Base-by-base conservation (phyloP, 2,113 vertebrate genomes). In the Chionomys nivalis region DNA sequence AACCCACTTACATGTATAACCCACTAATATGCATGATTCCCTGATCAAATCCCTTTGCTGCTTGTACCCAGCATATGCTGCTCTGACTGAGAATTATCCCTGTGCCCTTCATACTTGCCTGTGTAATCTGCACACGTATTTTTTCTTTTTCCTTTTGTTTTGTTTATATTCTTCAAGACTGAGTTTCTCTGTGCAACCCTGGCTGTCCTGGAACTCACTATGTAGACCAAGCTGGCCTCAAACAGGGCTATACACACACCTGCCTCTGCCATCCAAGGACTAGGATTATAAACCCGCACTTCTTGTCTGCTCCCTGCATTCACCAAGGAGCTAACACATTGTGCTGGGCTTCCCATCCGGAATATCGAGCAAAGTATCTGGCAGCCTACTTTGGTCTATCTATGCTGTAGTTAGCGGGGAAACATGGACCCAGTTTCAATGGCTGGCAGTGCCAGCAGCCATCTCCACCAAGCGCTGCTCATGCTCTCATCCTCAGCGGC, bases 291-390 rank as follows among this genome's bases (percentile, higher is more conserved):
- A n/a, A 39, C 70, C 70, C 17, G 36, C 0, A 8, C 70, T 72
- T 70, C 28, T 55, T 39, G 36, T 21, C 61, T 21, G 13, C 26
- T 65, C 8, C 19, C 93, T 44, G 28, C 7, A 21, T 55, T 90
- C 28, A 85, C 68, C 47, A 44, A 78, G 4, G 7, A 31, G 17
- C 72, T 39, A 55, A 14, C 26, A 5, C 55, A 1, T 21, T 42
- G 44, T 23, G 36, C 33, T 36, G 70, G 36, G 8, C 23, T 75
- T 75, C 44, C 47, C 39, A 13, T 77, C 28, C 47, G 49, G 90
- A 90, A 42, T 89, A 68, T 75, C 78, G 73, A 36, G 26, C 92
- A 89, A 87, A 61, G 93, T 28, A 13, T 72, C 77, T 79, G 89
- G 82, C 87, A 66, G 10, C 81, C n/a, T 81, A 8, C 58, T 68